A percentile compares a stretch with the other conserved stretches of the same genome.
These are phyloP conservation scores for Ptychodera flava DNA, from an alignment of 35 echinoderm and acorn worm species.

Conservation along the genomic window DNA sequence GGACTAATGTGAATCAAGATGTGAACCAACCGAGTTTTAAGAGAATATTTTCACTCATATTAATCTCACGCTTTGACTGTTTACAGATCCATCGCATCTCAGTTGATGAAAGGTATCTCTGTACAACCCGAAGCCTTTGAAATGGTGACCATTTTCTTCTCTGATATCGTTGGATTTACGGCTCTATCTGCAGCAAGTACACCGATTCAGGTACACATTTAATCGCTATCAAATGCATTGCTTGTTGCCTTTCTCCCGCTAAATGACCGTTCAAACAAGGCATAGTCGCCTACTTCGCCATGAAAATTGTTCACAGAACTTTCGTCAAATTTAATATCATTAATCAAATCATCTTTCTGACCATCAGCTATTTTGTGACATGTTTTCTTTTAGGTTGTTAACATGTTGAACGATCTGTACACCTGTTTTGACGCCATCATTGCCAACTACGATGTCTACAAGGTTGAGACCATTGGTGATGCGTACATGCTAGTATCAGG, in stretches of 20 bases:
- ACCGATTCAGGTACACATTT: constrained; percentile 79
- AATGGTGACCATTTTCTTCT: constrained; percentile 95
- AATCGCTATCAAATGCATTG: not conserved
- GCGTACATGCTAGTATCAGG: constrained; percentile 93
- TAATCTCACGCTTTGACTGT: not conserved
- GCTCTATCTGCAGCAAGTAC: constrained; percentile 94
- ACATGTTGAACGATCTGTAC: constrained; percentile 90
- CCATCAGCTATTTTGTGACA: not conserved
- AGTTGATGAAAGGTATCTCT: constrained; percentile 91
- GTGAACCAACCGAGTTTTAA: not conserved
- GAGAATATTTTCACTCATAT: not conserved
- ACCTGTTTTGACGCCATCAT: constrained; percentile 94
- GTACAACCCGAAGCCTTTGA: constrained; percentile 79
- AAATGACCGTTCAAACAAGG: not conserved
- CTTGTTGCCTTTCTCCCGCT: too few relatives aligned
- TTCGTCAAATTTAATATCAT: not conserved
- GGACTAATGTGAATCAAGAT: not conserved
- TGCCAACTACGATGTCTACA: constrained; percentile 96
- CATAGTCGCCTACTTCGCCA: not conserved
- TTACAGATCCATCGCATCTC: constrained; percentile 79
- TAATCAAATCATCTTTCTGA: not conserved
- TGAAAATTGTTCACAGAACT: not conserved
- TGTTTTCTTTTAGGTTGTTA: constrained; percentile 56
- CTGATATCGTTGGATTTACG: constrained; percentile 93
- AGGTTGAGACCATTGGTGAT: constrained; percentile 99